phyloP scores from a whole-genome alignment of 2,113 vertebrate genomes.

The Stegostoma tigrinum region DNA sequence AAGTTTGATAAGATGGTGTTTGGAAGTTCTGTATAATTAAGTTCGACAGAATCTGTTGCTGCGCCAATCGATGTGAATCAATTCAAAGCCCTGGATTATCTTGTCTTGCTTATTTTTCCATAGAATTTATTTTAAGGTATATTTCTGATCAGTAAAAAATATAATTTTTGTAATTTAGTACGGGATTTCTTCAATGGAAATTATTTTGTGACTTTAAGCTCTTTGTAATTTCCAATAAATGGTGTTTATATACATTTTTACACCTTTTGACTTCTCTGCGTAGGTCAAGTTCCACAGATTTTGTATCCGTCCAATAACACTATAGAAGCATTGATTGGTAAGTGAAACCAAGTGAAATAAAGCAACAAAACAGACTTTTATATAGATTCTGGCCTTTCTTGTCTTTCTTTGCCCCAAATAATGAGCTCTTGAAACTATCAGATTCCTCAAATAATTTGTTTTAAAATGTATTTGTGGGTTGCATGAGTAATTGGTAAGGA shows the following conservation, averaged over 20 bases:
- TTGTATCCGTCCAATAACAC: slow-evolving; percentile 28
- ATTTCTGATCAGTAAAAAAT: neutral
- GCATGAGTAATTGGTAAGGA: neutral
- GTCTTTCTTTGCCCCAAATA: neutral
- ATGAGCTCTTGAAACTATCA: neutral
- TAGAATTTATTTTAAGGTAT: neutral
- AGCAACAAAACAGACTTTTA: neutral
- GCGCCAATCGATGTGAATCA: neutral
- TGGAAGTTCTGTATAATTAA: neutral
- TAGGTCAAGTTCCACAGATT: neutral
- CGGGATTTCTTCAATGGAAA: neutral
- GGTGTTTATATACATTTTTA: neutral
- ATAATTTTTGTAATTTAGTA: neutral
- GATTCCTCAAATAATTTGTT: neutral
- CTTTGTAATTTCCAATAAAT: neutral
- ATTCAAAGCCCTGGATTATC: neutral
- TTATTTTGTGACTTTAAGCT: neutral
- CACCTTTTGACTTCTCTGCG: neutral
- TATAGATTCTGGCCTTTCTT: neutral
- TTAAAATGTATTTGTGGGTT: neutral
- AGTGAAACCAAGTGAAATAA: neutral
- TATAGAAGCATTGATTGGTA: neutral
- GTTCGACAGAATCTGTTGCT: neutral
- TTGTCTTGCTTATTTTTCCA: neutral
- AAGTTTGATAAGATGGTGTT: neutral